These are phyloP conservation scores for Pluvianellus socialis DNA, from an alignment of 2,113 vertebrate genomes.

Conservation along the genomic window DNA sequence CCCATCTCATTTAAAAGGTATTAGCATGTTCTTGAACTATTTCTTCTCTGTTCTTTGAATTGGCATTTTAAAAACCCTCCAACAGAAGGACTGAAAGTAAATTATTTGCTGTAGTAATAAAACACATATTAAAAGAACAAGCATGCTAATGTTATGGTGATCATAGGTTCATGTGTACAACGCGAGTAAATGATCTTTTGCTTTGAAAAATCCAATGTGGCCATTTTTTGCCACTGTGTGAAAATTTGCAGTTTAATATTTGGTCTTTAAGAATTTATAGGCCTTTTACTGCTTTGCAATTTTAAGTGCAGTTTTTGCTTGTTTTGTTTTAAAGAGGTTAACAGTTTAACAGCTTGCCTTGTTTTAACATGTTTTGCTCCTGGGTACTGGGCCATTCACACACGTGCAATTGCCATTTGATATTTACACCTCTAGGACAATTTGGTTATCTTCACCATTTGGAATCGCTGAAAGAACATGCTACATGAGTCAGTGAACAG, in stretches of 20 bases:
- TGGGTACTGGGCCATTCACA: not conserved
- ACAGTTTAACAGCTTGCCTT: not conserved
- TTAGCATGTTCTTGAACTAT: not conserved
- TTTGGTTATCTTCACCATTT: not conserved
- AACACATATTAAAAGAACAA: not conserved
- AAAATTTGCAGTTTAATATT: not conserved
- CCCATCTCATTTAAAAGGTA: not conserved
- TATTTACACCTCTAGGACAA: not conserved
- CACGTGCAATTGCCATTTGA: not conserved
- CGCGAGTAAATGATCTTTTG: not conserved
- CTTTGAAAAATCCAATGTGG: not conserved
- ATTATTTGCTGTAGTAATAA: not conserved
- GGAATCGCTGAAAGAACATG: not conserved
- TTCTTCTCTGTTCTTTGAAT: not conserved
- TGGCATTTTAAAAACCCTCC: not conserved
- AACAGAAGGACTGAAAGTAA: not conserved
- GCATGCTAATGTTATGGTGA: not conserved
- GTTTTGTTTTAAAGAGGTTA: not conserved
- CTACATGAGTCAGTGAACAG: not conserved
- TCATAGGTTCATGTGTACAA: not conserved
- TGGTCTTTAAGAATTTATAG: not conserved
- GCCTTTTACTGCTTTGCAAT: not conserved
- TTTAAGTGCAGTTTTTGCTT: not conserved
- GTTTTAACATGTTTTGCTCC: not conserved
- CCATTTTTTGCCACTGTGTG: not conserved